phyloP scores from a whole-genome alignment of 2,113 vertebrate species.

The Pangasianodon hypophthalmus region DNA sequence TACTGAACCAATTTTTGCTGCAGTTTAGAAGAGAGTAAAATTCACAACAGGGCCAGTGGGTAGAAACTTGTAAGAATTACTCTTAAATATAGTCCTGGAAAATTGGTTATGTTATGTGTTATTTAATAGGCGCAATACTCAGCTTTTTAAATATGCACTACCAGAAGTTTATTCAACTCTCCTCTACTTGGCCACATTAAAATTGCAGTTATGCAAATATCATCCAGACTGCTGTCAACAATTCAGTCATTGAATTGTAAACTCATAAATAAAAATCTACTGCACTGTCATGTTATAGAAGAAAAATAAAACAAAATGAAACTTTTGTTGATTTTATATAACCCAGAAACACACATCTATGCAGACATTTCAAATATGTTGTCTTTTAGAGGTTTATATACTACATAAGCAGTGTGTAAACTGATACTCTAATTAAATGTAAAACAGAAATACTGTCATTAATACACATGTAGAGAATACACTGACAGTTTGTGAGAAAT shows the following conservation, averaged over 20 bases:
- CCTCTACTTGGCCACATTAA: background rate
- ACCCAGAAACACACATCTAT: background rate
- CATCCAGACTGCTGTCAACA: background rate
- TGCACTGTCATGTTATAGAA: background rate
- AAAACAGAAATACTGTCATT: background rate
- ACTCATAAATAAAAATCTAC: background rate
- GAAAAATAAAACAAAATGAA: background rate
- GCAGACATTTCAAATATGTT: background rate
- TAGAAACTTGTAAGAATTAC: background rate
- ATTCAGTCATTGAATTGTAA: background rate
- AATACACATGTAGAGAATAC: background rate
- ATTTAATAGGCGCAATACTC: too few species aligned
- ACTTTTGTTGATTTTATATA: too few species aligned
- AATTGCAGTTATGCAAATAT: background rate
- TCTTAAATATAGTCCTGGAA: background rate
- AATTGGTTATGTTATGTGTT: too few species aligned
- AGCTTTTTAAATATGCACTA: too few species aligned
- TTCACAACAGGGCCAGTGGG: constrained; percentile 70
- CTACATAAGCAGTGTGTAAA: background rate
- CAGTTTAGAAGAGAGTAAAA: constrained; percentile 78
- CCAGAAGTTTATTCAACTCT: background rate
- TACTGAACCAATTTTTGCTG: constrained; percentile 44
- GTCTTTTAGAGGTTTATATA: background rate
- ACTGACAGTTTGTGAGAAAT: background rate
- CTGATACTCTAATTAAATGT: background rate